Evolutionary conservation across 2,797 vertebrate genomes (phyloP), one percentile per base, ranked within the genome.

Genomic region (Cossypha heuglini): DNA sequence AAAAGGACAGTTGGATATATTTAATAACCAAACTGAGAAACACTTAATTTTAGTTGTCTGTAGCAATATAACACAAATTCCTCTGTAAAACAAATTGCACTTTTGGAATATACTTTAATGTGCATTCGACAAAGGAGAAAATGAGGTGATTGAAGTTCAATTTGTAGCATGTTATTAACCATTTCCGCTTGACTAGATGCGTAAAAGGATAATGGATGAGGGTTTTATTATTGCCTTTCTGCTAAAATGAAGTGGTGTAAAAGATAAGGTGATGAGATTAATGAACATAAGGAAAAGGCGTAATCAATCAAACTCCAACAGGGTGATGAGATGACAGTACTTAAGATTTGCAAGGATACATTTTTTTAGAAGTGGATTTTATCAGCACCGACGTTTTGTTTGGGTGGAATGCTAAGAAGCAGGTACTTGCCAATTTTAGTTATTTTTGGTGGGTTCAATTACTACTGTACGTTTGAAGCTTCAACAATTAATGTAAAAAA

Each of bases 181-280:
- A 99, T 99, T 99, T 99, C 99, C 98, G 98, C 99, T 98, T 99
- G 99, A 99, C 98, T 98, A 99, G 99, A 98, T 99, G 98, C 89
- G 98, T 98, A 99, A 99, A 99, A 99, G 99, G 98, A 99, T 99
- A 99, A 99, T 99, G 98, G 98, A 99, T 99, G 99, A 98, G 99
- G 98, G 98, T 99, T 99, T 99, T 99, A 99, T 99, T 99, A 99
- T 99, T 99, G 99, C 98, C 98, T 99, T 99, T 99, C 97, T 99
- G 98, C 98, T 98, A 98, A 98, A 99, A 99, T 99, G 99, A 99
- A 99, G 99, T 99, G 98, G 98, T 98, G 99, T 98, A 98, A 98
- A 99, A 98, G 99, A 99, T 99, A 99, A 99, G 99, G 99, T 99
- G 99, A 99, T 98, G 99, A 99, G 99, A 99, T 99, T 99, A 99